Evolutionary conservation across 1,140 invertebrate species (phyloP).

Genomic region (Brachionus rotundiformis): DNA sequence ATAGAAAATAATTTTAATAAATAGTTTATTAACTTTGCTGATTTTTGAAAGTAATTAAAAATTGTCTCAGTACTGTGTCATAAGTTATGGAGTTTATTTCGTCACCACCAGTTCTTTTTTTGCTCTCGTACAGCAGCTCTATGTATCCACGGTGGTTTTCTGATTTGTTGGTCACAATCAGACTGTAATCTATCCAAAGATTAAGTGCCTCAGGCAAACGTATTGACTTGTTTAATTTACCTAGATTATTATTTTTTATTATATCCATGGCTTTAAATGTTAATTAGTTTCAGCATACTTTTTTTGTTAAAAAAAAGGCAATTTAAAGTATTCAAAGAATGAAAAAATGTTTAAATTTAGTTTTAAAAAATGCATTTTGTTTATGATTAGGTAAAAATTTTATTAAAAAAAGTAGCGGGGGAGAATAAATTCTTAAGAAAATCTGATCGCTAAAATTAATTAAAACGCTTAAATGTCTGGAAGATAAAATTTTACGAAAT

Average conservation of each 20-base stretch:
- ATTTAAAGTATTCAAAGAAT: neutral
- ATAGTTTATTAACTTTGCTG: neutral
- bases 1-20: neutral
- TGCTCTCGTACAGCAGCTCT: slow-evolving; percentile 20
- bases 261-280: neutral
- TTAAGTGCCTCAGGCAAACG: neutral
- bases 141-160: neutral
- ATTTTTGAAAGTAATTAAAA: neutral
- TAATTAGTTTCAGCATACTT: neutral
- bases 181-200: neutral
- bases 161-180: neutral
- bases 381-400: neutral
- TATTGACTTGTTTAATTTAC: neutral
- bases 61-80: neutral
- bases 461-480: too few relatives aligned
- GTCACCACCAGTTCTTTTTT: slow-evolving; percentile 31
- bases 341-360: neutral
- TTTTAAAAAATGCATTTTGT: neutral
- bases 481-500: too few relatives aligned
- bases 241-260: neutral
- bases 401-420: neutral
- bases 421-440: neutral
- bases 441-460: neutral
- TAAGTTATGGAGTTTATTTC: neutral
- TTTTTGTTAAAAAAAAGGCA: neutral